Percentiles rank a stretch among this genome's conserved stretches.
Conservation (phyloP, 2,888 invertebrate genomes). For the Oeneis ivallda region DNA sequence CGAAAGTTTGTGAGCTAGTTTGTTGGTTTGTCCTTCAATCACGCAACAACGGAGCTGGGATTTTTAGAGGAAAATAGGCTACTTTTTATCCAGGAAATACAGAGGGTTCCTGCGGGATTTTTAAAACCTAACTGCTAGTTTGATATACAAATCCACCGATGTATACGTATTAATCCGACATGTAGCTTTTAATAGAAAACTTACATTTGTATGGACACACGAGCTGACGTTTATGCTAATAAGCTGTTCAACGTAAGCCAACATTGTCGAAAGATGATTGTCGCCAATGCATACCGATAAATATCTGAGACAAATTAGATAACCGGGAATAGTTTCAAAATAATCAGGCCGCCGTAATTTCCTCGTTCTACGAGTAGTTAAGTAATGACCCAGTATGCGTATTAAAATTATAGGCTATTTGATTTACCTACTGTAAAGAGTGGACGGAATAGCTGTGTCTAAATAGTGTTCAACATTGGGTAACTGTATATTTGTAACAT, state of each 20-base stretch:
- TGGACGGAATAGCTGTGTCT: not conserved
- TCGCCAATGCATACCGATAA: not conserved
- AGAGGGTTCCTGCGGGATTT: not conserved
- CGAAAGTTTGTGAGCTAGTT: too few species aligned
- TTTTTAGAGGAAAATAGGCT: too few species aligned
- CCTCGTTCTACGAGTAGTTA: constrained; percentile 12
- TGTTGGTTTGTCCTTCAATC: too few species aligned
- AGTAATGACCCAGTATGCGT: constrained; percentile 16
- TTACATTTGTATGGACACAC: too few species aligned
- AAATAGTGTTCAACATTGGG: not conserved
- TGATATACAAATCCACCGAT: too few species aligned
- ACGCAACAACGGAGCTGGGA: too few species aligned
- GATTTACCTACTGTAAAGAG: not conserved
- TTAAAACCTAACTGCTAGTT: too few species aligned
- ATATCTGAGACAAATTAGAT: constrained; percentile 13
- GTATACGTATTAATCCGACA: too few species aligned
- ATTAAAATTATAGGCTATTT: constrained; percentile 12
- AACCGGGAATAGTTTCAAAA: constrained; percentile 10
- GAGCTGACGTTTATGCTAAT: not conserved
- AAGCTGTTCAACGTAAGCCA: not conserved
- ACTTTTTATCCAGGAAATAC: too few species aligned
- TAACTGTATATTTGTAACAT: too few species aligned
- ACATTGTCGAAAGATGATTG: not conserved
- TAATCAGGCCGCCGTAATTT: constrained; percentile 5
- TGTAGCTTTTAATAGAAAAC: too few species aligned